Evolutionary conservation across 2,888 invertebrate genomes (phyloP), one percentile per base, ranked within the genome.

Genomic region (Spilosoma lubricipeda): DNA sequence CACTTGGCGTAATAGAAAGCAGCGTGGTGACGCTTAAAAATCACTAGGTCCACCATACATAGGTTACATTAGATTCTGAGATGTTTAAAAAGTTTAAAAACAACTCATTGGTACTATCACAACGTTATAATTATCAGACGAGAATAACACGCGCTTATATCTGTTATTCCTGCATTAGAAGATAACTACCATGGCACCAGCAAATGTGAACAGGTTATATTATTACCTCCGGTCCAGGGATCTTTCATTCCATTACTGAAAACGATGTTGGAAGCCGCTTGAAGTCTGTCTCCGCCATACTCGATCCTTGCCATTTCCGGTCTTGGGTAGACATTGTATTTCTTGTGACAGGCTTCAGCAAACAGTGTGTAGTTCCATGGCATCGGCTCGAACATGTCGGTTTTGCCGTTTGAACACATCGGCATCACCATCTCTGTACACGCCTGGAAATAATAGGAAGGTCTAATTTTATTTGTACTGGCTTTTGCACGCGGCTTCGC

Each of bases 371-470:
- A 96, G 93, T 98, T 96, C 99, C 99, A 99, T 0, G 96, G 88
- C 0, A 87, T 79, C 1, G 97, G 96, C 87, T 98, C 98, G 90
- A 99, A 99, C 98, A 99, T 99, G 87, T 98, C 98, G 18, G 96
- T 94, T 2, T 95, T 92, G 64, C 97, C 98, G 81, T 97, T 97
- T 15, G 97, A 94, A 91, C 99, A 99, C 96, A 98, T 97, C 0
- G 99, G 99, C 98, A 99, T 99, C 77, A 99, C 97, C 98, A 99
- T 99, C 93, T 99, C 99, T 39, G 99, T 99, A 89, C 99, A 99
- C 0, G 98, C 96, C 97, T 99, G 95, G 1, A 83, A 23, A 8
- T 2, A 74, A 67, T 27, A 48, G 42, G 2, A 13, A 27, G 59
- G 15, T 65, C 18, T 9, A 27, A 11, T 63, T 13, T n/a, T 63